Base-by-base conservation (phyloP, 2,888 invertebrate genomes). In the Pseudococcus viburni region DNA sequence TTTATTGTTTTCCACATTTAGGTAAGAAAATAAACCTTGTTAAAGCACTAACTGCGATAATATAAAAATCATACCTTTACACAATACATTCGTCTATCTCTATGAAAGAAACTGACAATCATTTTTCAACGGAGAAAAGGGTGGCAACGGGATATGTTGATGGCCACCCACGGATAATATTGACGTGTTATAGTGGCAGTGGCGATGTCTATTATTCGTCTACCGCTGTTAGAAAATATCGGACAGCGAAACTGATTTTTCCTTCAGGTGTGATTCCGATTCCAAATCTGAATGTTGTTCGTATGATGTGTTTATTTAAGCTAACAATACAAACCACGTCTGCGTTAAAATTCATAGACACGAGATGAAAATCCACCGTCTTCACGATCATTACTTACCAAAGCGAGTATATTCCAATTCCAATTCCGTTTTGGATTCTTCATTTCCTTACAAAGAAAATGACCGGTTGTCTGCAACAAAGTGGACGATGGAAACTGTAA, bases 121-220 rank as follows among this genome's bases (percentile, higher is more conserved):
- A 83, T 83, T 42, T 42, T 83, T 83, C 9, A 83, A 83, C 12
- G 46, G 22, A 73, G 33, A 39, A 83, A 46, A 83, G 80, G 80
- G 80, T 83, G 80, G 42, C 85, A 85, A 85, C 85, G 55, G 64
- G 85, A 85, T 85, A 64, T 85, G 85, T 85, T 85, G 85, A 85
- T 85, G 85, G 64, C 85, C 85, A 85, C 85, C 85, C 85, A 85
- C 85, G 11, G 85, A 85, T 85, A 64, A 39, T 59, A 85, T 42
- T 64, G 85, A 85, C 42, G 85, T 19, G 55, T 85, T 59, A 22
- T 59, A 64, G 64, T 42, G 17, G 64, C 64, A 64, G 85, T 64
- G 85, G 59, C 85, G 19, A 59, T 64, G 59, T 85, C 80, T 83
- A 83, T 83, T 83, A 11, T 83, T 83, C 46, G 46, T 46, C 80